Conservation (phyloP, 2,797 vertebrate genomes). For the Semotilus atromaculatus region DNA sequence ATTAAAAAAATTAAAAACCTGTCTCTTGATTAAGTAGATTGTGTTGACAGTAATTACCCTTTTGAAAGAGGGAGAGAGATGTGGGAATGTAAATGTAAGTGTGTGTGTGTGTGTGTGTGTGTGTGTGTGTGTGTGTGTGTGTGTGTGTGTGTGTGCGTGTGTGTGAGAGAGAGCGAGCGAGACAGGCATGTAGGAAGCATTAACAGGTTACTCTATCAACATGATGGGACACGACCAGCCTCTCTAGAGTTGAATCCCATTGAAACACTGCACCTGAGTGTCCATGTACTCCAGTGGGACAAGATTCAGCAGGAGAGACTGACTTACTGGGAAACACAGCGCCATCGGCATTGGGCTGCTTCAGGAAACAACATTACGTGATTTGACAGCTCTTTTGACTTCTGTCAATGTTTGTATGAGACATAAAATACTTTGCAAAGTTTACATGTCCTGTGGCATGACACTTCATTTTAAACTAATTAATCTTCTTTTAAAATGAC, state of each 20-base stretch:
- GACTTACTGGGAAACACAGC: neutral
- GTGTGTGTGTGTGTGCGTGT: neutral
- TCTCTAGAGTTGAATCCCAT: slow-evolving; percentile 41
- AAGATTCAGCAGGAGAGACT: slow-evolving; percentile 1
- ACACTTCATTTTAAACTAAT: neutral
- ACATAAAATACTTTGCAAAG: neutral
- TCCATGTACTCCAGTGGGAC: slow-evolving; percentile 51
- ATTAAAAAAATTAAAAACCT: neutral
- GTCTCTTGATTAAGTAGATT: neutral
- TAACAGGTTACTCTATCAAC: slow-evolving; percentile 72
- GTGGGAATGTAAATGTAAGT: neutral
- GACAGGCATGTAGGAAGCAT: slow-evolving; percentile 73
- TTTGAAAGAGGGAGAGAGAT: neutral
- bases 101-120: neutral
- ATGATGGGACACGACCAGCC: slow-evolving; percentile 73
- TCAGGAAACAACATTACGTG: neutral
- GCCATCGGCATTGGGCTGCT: neutral
- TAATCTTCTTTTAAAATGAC: neutral
- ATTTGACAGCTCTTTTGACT: neutral
- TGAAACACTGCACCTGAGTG: slow-evolving; percentile 39
- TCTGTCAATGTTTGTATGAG: neutral
- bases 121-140: neutral
- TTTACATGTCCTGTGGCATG: no score
- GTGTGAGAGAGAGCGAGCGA: slow-evolving; percentile 38
- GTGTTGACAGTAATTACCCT: neutral